Evolutionary conservation across 2,797 vertebrate species (phyloP), one percentile per base, ranked within the genome.

Genomic region (Halcyon chelicuti): DNA sequence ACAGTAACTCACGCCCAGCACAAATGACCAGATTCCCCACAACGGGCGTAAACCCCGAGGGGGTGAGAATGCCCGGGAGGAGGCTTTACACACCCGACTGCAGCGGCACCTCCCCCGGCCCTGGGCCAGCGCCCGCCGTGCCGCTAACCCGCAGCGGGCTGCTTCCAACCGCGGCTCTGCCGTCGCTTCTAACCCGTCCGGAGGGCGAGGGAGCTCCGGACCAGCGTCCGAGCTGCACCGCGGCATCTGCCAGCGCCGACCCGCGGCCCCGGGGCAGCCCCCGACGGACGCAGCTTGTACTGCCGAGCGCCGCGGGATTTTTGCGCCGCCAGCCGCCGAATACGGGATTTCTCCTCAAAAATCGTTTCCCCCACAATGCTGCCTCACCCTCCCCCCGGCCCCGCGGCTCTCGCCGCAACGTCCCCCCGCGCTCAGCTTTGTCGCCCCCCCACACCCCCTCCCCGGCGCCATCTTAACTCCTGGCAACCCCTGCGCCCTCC

Each of bases 381-480:
- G 26, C 46, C 10, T 3, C 10, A 39, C 14, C 15, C 17, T 3
- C 9, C 46, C 13, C 42, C 7, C 33, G 16, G 3, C 46, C 21
- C 28, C 61, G 35, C 31, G 5, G 33, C 37, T 14, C 0, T 2
- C n/a, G 21, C 40, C 10, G 55, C 57, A 12, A 16, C 44, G 2
- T 15, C 7, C 2, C 52, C 2, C 61, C 16, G 12, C 42, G 5
- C 58, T 9, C 58, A 1, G 14, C 54, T 82, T 78, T 54, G 52
- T 66, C n/a, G 39, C 76, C 23, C 21, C 22, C 39, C 9, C 5
- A 9, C 2, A 3, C 28, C 29, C 42, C 14, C 9, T 5, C 9
- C 20, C 35, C 46, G 12, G 5, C 67, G 83, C 95, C 96, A 95
- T 95, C 84, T 96, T 96, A n/a, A 44, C 54, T 95, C 19, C 92